Conservation (phyloP, 2,113 vertebrate species). For the Bombycilla garrulus region DNA sequence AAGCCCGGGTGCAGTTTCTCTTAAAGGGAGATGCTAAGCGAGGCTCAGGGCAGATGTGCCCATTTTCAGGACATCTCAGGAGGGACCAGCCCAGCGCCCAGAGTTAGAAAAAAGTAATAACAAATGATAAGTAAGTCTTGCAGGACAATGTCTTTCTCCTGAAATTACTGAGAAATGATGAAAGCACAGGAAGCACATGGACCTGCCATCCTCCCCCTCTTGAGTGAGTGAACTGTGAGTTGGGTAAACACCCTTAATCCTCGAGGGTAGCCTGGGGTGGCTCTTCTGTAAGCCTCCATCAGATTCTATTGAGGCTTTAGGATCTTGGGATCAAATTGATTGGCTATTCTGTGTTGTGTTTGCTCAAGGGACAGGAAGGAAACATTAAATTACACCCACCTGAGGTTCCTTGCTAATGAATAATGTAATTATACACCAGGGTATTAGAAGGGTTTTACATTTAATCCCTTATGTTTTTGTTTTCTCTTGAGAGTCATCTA, state of each 20-base stretch:
- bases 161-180: neutral
- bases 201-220: neutral
- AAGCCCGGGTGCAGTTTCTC: neutral
- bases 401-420: slow-evolving; percentile 40
- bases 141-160: neutral
- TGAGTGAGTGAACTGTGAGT: neutral
- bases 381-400: slow-evolving; percentile 19
- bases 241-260: neutral
- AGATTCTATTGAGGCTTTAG: neutral
- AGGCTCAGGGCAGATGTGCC: neutral
- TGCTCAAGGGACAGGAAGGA: neutral
- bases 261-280: neutral
- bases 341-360: neutral
- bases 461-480: slow-evolving; percentile 10
- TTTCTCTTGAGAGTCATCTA: neutral
- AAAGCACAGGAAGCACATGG: neutral
- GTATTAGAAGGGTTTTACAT: slow-evolving; percentile 10
- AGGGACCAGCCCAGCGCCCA: neutral
- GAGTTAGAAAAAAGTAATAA: neutral
- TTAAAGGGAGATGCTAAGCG: neutral
- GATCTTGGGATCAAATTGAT: neutral
- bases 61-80: neutral
- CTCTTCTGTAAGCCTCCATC: neutral
- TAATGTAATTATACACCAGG: slow-evolving; percentile 8
- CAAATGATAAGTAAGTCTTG: neutral